Evolutionary conservation across 2,113 vertebrate genomes (phyloP).

Genomic region (Stegostoma tigrinum): DNA sequence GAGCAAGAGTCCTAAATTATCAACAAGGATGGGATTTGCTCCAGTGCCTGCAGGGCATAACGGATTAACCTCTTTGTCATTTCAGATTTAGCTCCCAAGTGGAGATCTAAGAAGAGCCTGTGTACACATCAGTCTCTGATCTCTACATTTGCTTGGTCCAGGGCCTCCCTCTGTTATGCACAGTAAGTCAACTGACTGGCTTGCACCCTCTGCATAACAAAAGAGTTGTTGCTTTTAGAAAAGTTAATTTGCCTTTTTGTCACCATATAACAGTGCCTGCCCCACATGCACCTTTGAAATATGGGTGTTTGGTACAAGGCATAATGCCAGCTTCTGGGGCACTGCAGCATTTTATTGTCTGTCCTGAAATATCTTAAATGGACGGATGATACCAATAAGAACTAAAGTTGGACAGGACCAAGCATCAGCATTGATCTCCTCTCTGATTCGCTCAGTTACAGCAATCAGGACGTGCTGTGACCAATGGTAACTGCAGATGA

Average conservation of each 20-base stretch:
- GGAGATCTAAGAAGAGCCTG: neutral
- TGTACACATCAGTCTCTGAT: neutral
- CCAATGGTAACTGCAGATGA: neutral
- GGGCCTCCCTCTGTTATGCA: neutral
- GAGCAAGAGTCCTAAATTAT: no score
- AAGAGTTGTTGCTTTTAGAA: neutral
- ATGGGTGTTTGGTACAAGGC: neutral
- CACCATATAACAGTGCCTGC: neutral
- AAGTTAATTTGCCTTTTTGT: neutral
- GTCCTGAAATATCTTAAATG: neutral
- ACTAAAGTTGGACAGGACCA: neutral
- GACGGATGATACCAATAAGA: neutral
- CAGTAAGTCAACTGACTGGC: neutral
- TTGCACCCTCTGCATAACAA: no score
- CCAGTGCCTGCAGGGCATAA: no score
- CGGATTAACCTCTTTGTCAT: no score
- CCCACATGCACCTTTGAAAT: neutral
- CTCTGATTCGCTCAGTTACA: no score
- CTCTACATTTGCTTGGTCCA: neutral
- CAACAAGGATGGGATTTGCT: no score
- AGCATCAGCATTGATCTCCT: neutral
- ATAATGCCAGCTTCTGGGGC: neutral
- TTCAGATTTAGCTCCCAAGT: neutral
- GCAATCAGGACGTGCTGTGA: neutral
- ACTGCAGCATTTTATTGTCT: neutral